Evolutionary conservation across 1,140 invertebrate genomes (phyloP).

Genomic region (Coelopa frigida): DNA sequence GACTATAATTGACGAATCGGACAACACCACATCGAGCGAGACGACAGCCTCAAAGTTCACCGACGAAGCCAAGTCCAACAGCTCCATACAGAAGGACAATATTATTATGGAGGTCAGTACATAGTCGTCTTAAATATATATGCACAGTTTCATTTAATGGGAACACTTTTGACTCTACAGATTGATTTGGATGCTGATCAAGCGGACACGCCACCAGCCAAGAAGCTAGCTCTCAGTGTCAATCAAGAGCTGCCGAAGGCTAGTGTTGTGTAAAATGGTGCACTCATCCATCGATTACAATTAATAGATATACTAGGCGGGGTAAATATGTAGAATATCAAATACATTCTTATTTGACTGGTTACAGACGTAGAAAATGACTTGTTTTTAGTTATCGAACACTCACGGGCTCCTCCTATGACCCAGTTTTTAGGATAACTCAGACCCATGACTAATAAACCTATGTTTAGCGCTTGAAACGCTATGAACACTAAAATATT

Average conservation of each 20-base stretch:
- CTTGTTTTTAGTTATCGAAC: too few relatives aligned
- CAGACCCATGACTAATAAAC: too few relatives aligned
- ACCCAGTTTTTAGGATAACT: too few relatives aligned
- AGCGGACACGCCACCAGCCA: constrained; percentile 12
- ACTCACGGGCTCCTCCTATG: too few relatives aligned
- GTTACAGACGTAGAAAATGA: too few relatives aligned
- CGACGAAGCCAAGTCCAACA: constrained; percentile 10
- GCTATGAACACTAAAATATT: too few relatives aligned
- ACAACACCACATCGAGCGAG: constrained; percentile 16
- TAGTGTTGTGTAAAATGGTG: constrained; percentile 7
- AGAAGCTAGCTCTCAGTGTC: constrained; percentile 13
- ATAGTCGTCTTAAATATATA: not conserved
- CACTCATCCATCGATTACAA: too few relatives aligned
- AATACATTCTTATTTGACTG: too few relatives aligned
- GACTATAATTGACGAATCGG: constrained; percentile 11
- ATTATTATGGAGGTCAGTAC: constrained; percentile 16
- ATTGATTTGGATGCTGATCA: constrained; percentile 17
- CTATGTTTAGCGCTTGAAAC: too few relatives aligned
- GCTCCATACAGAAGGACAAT: constrained; percentile 10
- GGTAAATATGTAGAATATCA: too few relatives aligned
- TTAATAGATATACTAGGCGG: too few relatives aligned
- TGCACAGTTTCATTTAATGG: not conserved
- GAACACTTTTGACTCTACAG: constrained; percentile 6
- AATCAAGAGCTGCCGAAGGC: constrained; percentile 12
- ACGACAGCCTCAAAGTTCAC: constrained; percentile 12